Evolutionary conservation across 2,113 vertebrate genomes (phyloP), one percentile per base, ranked within the genome.

Genomic region (Albula glossodonta): DNA sequence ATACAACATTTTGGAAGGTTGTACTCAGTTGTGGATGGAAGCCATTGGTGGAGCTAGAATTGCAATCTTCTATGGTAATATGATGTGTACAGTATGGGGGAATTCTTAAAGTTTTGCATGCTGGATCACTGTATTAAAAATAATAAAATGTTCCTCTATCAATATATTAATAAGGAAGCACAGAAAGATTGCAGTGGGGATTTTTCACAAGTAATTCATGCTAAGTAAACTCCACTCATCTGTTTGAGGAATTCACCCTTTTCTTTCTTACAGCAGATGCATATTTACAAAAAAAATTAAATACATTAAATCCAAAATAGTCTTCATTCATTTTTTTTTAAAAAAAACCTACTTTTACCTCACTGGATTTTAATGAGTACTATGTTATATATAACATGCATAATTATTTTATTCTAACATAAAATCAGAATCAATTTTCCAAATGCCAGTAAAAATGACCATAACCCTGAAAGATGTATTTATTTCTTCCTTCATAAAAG

Each of bases 1-100:
- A 87, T 90, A 85, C 89, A 83, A 89, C 88, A 31, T 78, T 78
- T 56, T 3, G 25, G 81, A 57, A 31, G 22, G 63, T 53, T 86
- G 15, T 57, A 41, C 82, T 25, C 31, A 25, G 41, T 50, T 53
- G 10, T 78, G 41, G 31, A 77, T 25, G 85, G 74, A 77, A 60
- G 48, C 74, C 49, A 78, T 87, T 0, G 81, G 19, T 83, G 10
- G 48, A 66, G 78, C 19, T 66, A 49, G 53, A 51, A 17, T 63
- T 48, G 31, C 70, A 79, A 49, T 78, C 66, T 57, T 52, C n/a
- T 87, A 66, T 79, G 41, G 17, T 83, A 87, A 63, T 52, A 56
- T 51, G 31, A 85, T 66, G 3, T 19, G 49, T 74, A n/a, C 70
- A 41, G 56, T 63, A 49, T 50, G 53, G 81, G 82, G 63, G 51